phyloP scores from a whole-genome alignment of 1,140 invertebrate genomes.

The Microplitis demolitor region DNA sequence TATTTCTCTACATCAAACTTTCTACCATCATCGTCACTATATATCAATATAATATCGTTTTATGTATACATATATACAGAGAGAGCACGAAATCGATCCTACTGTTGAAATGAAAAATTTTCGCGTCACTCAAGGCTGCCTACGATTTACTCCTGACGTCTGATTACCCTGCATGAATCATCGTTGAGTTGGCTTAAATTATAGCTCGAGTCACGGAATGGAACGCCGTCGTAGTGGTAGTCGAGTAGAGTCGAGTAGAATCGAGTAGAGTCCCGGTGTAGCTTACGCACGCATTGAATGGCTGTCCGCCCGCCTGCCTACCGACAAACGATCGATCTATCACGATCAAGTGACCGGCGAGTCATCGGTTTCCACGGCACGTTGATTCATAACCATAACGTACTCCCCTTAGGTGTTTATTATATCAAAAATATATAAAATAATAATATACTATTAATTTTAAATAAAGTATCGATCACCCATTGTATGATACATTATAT shows the following conservation, averaged over 20 bases:
- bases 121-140: conserved; percentile 12
- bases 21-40: background rate
- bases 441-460: too few relatives aligned
- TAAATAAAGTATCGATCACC: too few relatives aligned
- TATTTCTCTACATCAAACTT: background rate
- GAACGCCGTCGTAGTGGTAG: background rate
- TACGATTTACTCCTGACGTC: conserved; percentile 18
- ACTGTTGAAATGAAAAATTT: conserved; percentile 6
- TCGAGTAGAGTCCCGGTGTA: background rate
- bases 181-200: background rate
- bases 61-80: too few relatives aligned
- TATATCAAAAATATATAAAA: too few relatives aligned
- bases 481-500: too few relatives aligned
- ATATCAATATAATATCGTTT: background rate
- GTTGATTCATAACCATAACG: conserved; percentile 17
- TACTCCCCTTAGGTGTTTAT: background rate
- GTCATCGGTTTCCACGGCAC: conserved; percentile 14
- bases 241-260: background rate
- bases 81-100: background rate
- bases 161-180: conserved; percentile 27
- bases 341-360: conserved; percentile 24
- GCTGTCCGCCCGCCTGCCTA: too few relatives aligned
- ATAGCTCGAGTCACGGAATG: conserved; percentile 15
- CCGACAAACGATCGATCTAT: conserved; percentile 14
- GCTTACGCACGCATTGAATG: conserved; percentile 16